Conservation (phyloP, 2,888 invertebrate species). For the Monochamus alternatus region DNA sequence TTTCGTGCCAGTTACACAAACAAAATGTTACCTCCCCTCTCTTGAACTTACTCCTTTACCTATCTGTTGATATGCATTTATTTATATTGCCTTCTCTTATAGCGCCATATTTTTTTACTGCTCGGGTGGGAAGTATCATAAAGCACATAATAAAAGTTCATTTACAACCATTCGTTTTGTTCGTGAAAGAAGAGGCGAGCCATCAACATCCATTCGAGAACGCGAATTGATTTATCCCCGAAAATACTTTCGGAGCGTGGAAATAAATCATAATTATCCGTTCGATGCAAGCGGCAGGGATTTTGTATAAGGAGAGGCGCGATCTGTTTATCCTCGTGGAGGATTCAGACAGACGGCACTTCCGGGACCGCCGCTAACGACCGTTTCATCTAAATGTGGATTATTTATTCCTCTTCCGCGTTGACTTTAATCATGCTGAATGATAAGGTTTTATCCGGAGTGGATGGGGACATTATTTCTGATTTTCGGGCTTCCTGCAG, state of each 20-base stretch:
- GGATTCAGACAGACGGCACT: slow-evolving; percentile 59
- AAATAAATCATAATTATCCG: slow-evolving; percentile 59
- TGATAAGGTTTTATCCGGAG: slow-evolving; percentile 66
- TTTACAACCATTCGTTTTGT: slow-evolving; percentile 23
- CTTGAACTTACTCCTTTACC: no score
- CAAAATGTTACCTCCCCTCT: no score
- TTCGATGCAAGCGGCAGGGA: slow-evolving; percentile 42
- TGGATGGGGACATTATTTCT: slow-evolving; percentile 67
- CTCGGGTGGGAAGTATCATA: neutral
- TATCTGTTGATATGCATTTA: no score
- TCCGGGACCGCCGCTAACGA: slow-evolving; percentile 65
- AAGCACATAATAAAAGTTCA: slow-evolving; percentile 34
- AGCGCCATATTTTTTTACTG: neutral
- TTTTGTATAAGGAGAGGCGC: slow-evolving; percentile 49
- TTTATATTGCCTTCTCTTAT: no score
- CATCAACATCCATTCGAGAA: slow-evolving; percentile 37
- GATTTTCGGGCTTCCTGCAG: slow-evolving; percentile 56
- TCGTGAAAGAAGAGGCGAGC: slow-evolving; percentile 6
- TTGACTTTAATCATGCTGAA: slow-evolving; percentile 69
- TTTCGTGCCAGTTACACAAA: no score
- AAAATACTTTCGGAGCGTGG: slow-evolving; percentile 44
- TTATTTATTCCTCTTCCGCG: slow-evolving; percentile 69
- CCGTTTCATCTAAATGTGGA: slow-evolving; percentile 69
- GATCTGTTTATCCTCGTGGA: slow-evolving; percentile 59
- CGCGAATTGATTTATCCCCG: slow-evolving; percentile 48